These are phyloP conservation scores for Coluber constrictor DNA, from an alignment of 2,797 vertebrate genomes.

Conservation along the genomic window DNA sequence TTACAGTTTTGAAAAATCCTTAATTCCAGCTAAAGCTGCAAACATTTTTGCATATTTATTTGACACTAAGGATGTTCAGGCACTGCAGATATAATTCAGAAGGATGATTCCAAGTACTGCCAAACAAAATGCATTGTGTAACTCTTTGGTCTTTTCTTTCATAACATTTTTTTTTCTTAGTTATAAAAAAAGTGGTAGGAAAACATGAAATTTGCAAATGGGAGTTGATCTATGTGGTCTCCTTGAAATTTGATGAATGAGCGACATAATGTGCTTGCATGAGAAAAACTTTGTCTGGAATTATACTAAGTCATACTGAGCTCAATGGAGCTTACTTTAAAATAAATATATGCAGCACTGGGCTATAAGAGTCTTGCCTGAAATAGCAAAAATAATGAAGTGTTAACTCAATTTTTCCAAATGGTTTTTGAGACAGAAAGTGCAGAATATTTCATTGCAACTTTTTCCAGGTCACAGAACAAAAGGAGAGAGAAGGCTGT, in stretches of 20 bases:
- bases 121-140: not conserved
- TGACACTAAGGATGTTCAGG: not conserved
- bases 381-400: slow-evolving; percentile 44
- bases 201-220: not conserved
- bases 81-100: not conserved
- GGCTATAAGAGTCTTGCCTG: slow-evolving; percentile 6
- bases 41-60: no score
- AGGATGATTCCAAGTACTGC: not conserved
- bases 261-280: not conserved
- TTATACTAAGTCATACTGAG: not conserved
- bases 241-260: not conserved
- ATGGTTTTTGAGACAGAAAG: not conserved
- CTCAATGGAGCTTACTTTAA: not conserved
- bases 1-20: not conserved
- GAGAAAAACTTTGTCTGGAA: not conserved
- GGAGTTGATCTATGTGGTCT: not conserved
- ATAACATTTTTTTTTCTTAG: not conserved
- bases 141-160: not conserved
- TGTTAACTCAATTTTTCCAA: slow-evolving; percentile 30
- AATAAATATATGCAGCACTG: not conserved
- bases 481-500: not conserved
- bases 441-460: not conserved
- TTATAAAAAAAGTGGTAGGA: not conserved
- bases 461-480: not conserved
- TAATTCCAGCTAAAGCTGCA: not conserved